phyloP scores from a whole-genome alignment of 2,888 invertebrate species.

The Ophion slaviceki region DNA sequence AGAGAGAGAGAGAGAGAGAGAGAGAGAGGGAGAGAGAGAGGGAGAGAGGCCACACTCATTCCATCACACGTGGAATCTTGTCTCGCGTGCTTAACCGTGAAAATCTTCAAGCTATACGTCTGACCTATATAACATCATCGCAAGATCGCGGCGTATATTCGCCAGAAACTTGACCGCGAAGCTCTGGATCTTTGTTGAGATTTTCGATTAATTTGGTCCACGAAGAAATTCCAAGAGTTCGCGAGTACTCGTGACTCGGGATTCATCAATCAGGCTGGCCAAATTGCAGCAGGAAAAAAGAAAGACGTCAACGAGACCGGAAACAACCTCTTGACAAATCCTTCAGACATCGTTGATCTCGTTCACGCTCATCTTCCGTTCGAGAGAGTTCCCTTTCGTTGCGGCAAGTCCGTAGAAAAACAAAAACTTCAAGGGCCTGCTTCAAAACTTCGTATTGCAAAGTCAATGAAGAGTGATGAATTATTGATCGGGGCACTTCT shows the following conservation, averaged over 20 bases:
- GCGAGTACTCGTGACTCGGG: not conserved
- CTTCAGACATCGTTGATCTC: slow-evolving; percentile 8
- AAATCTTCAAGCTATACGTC: not conserved
- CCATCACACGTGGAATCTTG: slow-evolving; percentile 16
- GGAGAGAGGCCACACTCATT: slow-evolving; percentile 13
- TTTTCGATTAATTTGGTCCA: not conserved
- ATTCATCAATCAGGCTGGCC: not conserved
- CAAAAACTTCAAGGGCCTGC: not conserved
- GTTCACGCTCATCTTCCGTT: slow-evolving; percentile 7
- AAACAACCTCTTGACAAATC: not conserved
- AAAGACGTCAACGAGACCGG: not conserved
- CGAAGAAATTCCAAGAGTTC: not conserved
- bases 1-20: not conserved
- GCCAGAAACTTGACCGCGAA: slow-evolving; percentile 68
- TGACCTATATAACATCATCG: not conserved
- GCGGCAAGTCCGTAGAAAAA: not conserved
- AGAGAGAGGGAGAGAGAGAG: not conserved
- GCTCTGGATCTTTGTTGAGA: slow-evolving; percentile 25
- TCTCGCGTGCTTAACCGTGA: not conserved
- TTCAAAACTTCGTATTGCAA: slow-evolving; percentile 13
- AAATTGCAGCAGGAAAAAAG: not conserved
- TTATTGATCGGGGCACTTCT: slow-evolving; percentile 19
- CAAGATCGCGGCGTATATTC: not conserved
- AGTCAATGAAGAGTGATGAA: slow-evolving; percentile 32
- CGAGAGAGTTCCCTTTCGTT: not conserved